Conservation (phyloP, 1,140 invertebrate genomes). For the Acromyrmex echinatior region DNA sequence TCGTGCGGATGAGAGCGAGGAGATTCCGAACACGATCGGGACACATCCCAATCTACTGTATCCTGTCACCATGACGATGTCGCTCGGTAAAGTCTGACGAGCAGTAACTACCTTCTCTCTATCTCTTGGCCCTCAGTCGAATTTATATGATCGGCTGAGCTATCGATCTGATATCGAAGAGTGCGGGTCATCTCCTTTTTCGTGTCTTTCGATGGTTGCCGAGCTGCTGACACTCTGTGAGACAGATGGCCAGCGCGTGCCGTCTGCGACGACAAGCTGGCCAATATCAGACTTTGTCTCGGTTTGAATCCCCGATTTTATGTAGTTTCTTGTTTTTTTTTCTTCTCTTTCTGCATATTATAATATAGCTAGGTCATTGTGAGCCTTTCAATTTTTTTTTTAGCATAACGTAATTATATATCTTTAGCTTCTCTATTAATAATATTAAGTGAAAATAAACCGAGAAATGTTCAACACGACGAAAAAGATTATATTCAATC, state of each 20-base stretch:
- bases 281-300: constrained; percentile 70
- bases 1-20: constrained; percentile 28
- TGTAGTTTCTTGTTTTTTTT: background rate
- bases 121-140: constrained; percentile 22
- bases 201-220: constrained; percentile 62
- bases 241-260: constrained; percentile 79
- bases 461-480: too few species aligned
- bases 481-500: too few species aligned
- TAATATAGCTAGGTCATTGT: background rate
- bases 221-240: constrained; percentile 64
- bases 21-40: constrained; percentile 60
- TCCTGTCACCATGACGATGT: constrained; percentile 58
- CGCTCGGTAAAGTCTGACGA: constrained; percentile 51
- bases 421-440: background rate
- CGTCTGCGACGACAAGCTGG: constrained; percentile 75
- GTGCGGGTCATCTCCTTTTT: constrained; percentile 59
- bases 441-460: too few species aligned
- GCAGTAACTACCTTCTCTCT: constrained; percentile 48
- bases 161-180: constrained; percentile 48
- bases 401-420: background rate
- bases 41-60: constrained; percentile 59
- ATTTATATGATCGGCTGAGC: constrained; percentile 62
- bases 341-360: background rate
- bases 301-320: constrained; percentile 6
- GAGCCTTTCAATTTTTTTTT: background rate